phyloP scores from a whole-genome alignment of 2,888 invertebrate genomes.

The Gryllus longicercus region DNA sequence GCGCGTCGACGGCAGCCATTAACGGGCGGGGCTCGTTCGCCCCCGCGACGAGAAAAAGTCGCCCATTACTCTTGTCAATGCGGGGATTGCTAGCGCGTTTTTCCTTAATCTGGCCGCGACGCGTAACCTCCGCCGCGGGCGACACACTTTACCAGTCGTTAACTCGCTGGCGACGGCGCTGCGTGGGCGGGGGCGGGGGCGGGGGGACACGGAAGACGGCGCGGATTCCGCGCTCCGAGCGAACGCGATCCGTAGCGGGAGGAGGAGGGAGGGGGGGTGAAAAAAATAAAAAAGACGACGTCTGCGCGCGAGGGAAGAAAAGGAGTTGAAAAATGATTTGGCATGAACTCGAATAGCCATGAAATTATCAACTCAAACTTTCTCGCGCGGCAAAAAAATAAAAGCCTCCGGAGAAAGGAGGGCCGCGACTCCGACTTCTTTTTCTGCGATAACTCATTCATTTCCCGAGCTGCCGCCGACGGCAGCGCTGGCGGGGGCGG shows the following conservation, averaged over 20 bases:
- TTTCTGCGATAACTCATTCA: slow-evolving; percentile 9
- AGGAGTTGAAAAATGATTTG: slow-evolving; percentile 31
- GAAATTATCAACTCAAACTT: slow-evolving; percentile 33
- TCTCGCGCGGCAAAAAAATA: slow-evolving; percentile 24
- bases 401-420: slow-evolving; percentile 21
- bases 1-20: no score
- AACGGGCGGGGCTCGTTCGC: no score
- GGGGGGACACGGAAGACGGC: not conserved
- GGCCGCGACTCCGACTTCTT: not conserved
- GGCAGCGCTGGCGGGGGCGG: not conserved
- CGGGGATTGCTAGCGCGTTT: slow-evolving; percentile 19
- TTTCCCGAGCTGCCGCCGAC: not conserved
- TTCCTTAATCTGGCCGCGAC: not conserved
- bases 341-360: slow-evolving; percentile 32
- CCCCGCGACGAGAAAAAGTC: slow-evolving; percentile 19
- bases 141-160: not conserved
- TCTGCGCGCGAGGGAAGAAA: slow-evolving; percentile 18
- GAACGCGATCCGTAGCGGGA: not conserved
- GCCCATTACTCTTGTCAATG: slow-evolving; percentile 27
- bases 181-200: not conserved
- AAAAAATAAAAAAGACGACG: not conserved
- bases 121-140: not conserved
- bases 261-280: not conserved
- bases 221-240: not conserved
- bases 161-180: not conserved